Percentiles rank a stretch among this genome's conserved stretches.
phyloP scores from a whole-genome alignment of 1,140 invertebrate genomes.

The Dendroctonus valens region DNA sequence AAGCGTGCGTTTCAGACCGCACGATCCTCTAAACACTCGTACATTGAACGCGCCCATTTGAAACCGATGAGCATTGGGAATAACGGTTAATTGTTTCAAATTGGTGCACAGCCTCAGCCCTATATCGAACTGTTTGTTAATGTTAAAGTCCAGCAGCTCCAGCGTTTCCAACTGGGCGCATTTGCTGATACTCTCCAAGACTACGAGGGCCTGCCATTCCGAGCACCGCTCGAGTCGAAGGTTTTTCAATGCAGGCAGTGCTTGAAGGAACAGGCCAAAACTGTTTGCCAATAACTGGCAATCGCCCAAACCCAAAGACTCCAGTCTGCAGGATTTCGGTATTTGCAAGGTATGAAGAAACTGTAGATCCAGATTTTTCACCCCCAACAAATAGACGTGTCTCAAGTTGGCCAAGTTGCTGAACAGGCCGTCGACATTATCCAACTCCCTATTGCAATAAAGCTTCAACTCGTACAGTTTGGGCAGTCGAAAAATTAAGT shows the following conservation, averaged over 20 bases:
- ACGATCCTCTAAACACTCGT: background rate
- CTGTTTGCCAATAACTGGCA: background rate
- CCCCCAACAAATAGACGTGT: background rate
- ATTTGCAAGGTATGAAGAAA: background rate
- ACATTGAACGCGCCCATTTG: background rate
- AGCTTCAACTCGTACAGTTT: background rate
- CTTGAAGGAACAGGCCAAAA: background rate
- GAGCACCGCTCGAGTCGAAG: background rate
- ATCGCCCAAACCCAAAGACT: background rate
- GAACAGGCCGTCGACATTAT: background rate
- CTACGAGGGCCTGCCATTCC: background rate
- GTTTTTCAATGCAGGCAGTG: background rate
- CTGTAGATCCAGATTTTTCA: background rate
- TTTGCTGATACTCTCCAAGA: background rate
- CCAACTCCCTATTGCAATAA: conserved; percentile 1
- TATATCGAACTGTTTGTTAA: background rate
- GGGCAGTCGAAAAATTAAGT: background rate
- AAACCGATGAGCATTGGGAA: background rate
- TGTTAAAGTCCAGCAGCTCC: background rate
- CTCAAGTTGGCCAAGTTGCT: background rate
- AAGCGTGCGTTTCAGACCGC: background rate
- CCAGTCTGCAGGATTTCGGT: background rate
- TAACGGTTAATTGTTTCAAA: background rate
- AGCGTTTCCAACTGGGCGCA: background rate
- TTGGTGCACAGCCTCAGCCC: background rate